These are phyloP conservation scores for Metopia argyrocephala DNA, from an alignment of 2,888 invertebrate species.

Conservation along the genomic window DNA sequence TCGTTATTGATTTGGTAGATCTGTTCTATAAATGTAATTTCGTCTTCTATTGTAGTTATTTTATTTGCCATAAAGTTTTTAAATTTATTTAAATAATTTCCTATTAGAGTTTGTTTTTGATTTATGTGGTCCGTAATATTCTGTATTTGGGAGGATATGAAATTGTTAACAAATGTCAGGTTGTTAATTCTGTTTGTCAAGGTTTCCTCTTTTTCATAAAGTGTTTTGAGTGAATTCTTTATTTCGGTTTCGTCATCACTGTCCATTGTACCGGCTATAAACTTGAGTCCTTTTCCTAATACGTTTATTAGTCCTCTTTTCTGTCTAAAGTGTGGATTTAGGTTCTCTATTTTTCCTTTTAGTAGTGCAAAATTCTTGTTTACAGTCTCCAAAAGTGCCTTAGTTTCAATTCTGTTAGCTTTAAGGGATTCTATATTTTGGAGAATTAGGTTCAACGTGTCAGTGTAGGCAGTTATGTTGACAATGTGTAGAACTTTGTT, in stretches of 20 bases:
- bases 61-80: no score
- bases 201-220: slow-evolving; percentile 43
- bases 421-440: not conserved
- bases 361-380: slow-evolving; percentile 37
- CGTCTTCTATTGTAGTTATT: slow-evolving; percentile 55
- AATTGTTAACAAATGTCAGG: slow-evolving; percentile 38
- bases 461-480: slow-evolving; percentile 7
- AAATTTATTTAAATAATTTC: no score
- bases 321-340: slow-evolving; percentile 47
- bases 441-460: not conserved
- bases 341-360: not conserved
- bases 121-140: slow-evolving; percentile 45
- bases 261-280: no score
- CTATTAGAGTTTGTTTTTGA: no score
- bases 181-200: slow-evolving; percentile 44
- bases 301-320: slow-evolving; percentile 51
- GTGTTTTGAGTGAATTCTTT: slow-evolving; percentile 31
- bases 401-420: not conserved
- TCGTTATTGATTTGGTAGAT: slow-evolving; percentile 59
- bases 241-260: slow-evolving; percentile 58
- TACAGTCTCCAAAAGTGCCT: slow-evolving; percentile 36
- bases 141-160: slow-evolving; percentile 56
- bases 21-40: slow-evolving; percentile 56
- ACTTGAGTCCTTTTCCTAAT: slow-evolving; percentile 57
- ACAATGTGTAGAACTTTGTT: slow-evolving; percentile 24